These are phyloP conservation scores for Nematolebias whitei DNA, from an alignment of 2,113 vertebrate species.

Conservation along the genomic window DNA sequence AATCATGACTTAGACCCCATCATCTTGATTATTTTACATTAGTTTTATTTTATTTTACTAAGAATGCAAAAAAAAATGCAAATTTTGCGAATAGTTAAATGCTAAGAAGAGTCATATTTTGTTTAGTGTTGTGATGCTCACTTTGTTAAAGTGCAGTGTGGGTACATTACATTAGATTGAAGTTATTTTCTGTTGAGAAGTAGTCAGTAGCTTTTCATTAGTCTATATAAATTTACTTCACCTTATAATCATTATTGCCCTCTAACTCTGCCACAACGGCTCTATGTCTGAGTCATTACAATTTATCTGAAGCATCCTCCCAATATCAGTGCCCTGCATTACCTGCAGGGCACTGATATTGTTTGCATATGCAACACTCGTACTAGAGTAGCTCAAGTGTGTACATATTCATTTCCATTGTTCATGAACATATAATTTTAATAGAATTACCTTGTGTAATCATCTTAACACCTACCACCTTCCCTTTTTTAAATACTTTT, in stretches of 20 bases:
- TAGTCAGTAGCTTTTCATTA: slow-evolving; percentile 25
- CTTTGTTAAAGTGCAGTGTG: slow-evolving; percentile 18
- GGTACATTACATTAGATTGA: neutral
- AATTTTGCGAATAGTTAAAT: slow-evolving; percentile 1
- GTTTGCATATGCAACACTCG: slow-evolving; percentile 23
- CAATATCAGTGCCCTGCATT: slow-evolving; percentile 35
- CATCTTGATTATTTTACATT: slow-evolving; percentile 23
- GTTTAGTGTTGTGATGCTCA: slow-evolving; percentile 11
- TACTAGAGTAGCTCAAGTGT: slow-evolving; percentile 27
- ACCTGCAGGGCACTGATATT: slow-evolving; percentile 35
- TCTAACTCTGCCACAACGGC: slow-evolving; percentile 53
- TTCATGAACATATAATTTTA: slow-evolving; percentile 37
- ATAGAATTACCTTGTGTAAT: slow-evolving; percentile 46
- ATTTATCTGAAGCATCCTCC: slow-evolving; percentile 33
- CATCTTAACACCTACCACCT: slow-evolving; percentile 13
- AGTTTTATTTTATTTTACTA: slow-evolving; percentile 21
- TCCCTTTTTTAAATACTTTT: slow-evolving; percentile 16
- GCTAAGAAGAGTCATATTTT: neutral
- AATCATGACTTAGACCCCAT: slow-evolving; percentile 39
- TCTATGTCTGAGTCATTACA: slow-evolving; percentile 70
- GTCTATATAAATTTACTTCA: slow-evolving; percentile 43
- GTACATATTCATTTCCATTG: slow-evolving; percentile 39
- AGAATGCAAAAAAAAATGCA: slow-evolving; percentile 11
- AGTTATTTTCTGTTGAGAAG: no score
- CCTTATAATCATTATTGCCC: slow-evolving; percentile 56